These are phyloP conservation scores for Thamnophis sirtalis DNA, from an alignment of 2,113 vertebrate species.

Conservation along the genomic window DNA sequence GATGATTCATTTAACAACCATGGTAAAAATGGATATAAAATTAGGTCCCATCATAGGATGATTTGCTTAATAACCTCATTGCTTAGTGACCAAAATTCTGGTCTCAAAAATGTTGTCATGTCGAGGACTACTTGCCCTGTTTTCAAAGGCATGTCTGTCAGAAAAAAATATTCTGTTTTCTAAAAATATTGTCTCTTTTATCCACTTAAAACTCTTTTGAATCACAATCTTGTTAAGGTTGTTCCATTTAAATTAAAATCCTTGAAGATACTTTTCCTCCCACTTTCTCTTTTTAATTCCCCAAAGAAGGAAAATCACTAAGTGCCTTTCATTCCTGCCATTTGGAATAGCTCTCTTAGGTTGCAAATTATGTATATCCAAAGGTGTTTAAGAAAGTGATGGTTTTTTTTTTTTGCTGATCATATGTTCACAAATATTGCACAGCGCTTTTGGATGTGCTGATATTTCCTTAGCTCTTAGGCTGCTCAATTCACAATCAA, in stretches of 20 bases:
- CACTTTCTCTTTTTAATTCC: neutral
- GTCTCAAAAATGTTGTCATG: neutral
- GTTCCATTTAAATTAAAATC: neutral
- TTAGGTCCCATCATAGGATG: neutral
- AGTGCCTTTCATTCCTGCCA: neutral
- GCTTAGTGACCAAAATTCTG: neutral
- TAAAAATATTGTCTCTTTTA: neutral
- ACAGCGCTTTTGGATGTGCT: neutral
- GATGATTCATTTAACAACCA: neutral
- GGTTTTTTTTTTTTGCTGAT: neutral
- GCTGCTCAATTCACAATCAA: neutral
- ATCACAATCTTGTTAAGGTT: neutral
- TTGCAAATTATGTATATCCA: neutral
- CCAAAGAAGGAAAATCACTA: neutral
- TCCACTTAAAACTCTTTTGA: neutral
- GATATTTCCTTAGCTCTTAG: neutral
- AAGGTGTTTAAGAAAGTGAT: neutral
- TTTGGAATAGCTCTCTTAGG: neutral
- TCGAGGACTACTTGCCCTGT: neutral
- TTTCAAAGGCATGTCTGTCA: neutral
- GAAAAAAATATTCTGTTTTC: neutral
- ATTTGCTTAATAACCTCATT: neutral
- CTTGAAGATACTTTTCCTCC: neutral
- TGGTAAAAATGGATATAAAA: neutral
- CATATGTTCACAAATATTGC: neutral